phyloP scores from a whole-genome alignment of 2,888 invertebrate genomes.

The Rotaria macrura region DNA sequence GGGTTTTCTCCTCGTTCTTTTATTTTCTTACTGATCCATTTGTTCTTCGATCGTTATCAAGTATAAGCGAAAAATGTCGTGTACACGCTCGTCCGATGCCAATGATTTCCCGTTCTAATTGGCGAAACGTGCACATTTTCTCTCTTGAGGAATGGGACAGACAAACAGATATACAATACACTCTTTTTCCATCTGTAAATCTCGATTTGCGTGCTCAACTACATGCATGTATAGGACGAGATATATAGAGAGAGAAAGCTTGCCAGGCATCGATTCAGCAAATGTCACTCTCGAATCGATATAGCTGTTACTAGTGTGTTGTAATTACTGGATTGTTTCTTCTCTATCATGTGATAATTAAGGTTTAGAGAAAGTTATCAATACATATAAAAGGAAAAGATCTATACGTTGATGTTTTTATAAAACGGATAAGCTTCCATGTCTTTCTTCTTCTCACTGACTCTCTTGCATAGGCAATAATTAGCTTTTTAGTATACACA shows the following conservation, averaged over 20 bases:
- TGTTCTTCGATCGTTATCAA: not conserved
- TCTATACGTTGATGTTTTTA: not conserved
- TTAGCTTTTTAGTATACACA: not conserved
- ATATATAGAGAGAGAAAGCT: not conserved
- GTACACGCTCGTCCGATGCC: not conserved
- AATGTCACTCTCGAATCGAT: not conserved
- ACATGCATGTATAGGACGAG: not conserved
- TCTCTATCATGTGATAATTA: not conserved
- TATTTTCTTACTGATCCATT: not conserved
- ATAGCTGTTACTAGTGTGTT: not conserved
- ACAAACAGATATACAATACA: not conserved
- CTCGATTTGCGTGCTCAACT: not conserved
- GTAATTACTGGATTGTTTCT: not conserved
- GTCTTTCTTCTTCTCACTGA: not conserved
- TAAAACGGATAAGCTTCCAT: not conserved
- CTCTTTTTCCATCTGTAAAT: not conserved
- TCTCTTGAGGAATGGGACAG: not conserved
- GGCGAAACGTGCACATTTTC: slow-evolving; percentile 2
- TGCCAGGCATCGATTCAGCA: not conserved
- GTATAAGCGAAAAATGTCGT: not conserved
- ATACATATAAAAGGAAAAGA: not conserved
- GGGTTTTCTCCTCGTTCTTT: not conserved
- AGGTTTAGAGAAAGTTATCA: not conserved
- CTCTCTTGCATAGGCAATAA: not conserved
- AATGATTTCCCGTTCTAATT: not conserved